Conservation (phyloP, 2,888 invertebrate genomes). For the Imbricaverruca yamaguchii region DNA sequence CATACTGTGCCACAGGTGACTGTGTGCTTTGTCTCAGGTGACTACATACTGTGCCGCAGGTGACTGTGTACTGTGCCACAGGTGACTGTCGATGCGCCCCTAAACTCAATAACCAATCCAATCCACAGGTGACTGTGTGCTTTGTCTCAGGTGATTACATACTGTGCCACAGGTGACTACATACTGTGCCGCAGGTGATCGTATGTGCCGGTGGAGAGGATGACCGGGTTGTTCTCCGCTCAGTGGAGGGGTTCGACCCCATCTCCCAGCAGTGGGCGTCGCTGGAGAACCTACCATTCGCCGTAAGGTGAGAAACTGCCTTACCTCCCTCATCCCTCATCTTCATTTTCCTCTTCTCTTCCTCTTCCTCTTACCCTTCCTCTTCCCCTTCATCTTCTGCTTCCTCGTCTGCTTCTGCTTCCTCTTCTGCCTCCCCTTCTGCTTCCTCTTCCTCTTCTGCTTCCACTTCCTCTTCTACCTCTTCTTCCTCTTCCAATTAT, state of each 20-base stretch:
- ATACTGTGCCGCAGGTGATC: slow-evolving; percentile 39
- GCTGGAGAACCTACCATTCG: slow-evolving; percentile 47
- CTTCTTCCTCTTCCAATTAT: not conserved
- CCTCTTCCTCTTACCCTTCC: slow-evolving; percentile 13
- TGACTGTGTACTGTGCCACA: slow-evolving; percentile 26
- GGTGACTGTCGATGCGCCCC: too few relatives aligned
- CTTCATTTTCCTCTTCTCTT: not conserved
- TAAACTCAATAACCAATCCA: too few relatives aligned
- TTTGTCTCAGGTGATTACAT: too few relatives aligned
- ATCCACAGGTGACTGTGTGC: too few relatives aligned
- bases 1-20: too few relatives aligned
- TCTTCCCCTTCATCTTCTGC: slow-evolving; percentile 15
- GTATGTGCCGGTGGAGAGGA: slow-evolving; percentile 49
- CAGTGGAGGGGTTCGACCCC: slow-evolving; percentile 47
- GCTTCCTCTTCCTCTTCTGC: not conserved
- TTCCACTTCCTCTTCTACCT: not conserved
- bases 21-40: too few relatives aligned
- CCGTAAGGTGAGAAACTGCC: slow-evolving; percentile 39
- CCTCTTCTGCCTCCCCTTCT: too few relatives aligned
- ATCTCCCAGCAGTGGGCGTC: slow-evolving; percentile 43
- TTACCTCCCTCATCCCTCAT: not conserved
- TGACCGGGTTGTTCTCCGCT: slow-evolving; percentile 47
- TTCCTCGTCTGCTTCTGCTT: too few relatives aligned
- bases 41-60: too few relatives aligned
- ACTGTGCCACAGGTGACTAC: too few relatives aligned